Conservation (phyloP, 2,113 vertebrate genomes). For the Pithys albifrons region DNA sequence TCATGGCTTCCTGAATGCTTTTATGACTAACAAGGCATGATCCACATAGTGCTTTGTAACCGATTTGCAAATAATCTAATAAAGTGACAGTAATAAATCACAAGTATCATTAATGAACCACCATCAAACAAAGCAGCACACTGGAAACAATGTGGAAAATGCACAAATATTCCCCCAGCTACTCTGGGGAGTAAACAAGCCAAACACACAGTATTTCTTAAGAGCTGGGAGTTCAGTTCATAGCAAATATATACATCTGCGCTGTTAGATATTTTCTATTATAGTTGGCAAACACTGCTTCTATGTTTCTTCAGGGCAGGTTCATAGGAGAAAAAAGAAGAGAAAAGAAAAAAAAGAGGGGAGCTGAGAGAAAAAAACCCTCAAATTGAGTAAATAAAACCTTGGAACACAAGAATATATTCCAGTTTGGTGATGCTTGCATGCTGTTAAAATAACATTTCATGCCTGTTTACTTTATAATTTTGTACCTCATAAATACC, state of each 20-base stretch:
- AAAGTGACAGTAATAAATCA: constrained; percentile 64
- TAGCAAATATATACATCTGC: neutral
- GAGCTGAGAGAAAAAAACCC: neutral
- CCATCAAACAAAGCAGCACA: constrained; percentile 40
- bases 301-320: neutral
- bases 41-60: constrained; percentile 57
- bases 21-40: constrained; percentile 59
- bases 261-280: neutral
- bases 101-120: constrained; percentile 52
- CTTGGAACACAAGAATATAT: neutral
- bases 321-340: neutral
- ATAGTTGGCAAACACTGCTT: neutral
- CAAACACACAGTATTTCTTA: neutral
- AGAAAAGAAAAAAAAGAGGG: neutral
- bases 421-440: neutral
- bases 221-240: neutral
- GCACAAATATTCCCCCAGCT: neutral
- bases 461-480: constrained; percentile 29
- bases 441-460: constrained; percentile 6
- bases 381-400: neutral
- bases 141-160: constrained; percentile 13
- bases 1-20: constrained; percentile 66
- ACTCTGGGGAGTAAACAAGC: neutral
- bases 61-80: constrained; percentile 55
- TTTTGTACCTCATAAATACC: constrained; percentile 51